A percentile compares a stretch with the other conserved stretches of the same genome.
phyloP scores from a whole-genome alignment of 2,113 vertebrate species.

The Prolemur simus region DNA sequence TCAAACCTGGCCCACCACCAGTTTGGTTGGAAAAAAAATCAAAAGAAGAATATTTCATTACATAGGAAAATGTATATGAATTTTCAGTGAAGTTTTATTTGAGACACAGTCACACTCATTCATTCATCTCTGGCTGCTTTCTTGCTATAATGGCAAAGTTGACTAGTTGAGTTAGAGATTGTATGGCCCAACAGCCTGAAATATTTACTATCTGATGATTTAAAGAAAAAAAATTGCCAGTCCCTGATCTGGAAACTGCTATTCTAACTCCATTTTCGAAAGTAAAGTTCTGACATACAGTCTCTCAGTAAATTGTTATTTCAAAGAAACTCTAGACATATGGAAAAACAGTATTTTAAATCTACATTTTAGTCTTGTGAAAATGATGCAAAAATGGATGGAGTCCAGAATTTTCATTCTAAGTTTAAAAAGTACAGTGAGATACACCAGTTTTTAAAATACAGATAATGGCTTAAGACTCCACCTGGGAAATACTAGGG shows the following conservation, averaged over 20 bases:
- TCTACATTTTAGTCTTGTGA: not conserved
- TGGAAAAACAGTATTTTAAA: not conserved
- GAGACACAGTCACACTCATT: not conserved
- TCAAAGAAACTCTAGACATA: not conserved
- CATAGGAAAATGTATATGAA: not conserved
- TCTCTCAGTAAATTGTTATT: not conserved
- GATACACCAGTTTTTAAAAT: not conserved
- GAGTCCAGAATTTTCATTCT: not conserved
- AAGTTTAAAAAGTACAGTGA: not conserved
- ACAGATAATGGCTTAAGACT: not conserved
- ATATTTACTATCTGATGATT: not conserved
- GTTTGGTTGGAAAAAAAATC: not conserved
- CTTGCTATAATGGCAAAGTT: not conserved
- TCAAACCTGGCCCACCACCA: not conserved
- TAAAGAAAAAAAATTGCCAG: not conserved
- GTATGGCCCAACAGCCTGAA: not conserved
- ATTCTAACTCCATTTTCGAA: not conserved
- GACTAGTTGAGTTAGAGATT: not conserved
- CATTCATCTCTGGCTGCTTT: not conserved
- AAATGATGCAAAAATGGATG: not conserved
- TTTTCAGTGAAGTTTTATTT: constrained; percentile 27
- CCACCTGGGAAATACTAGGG: not conserved
- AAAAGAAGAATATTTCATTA: not conserved
- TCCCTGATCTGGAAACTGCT: not conserved
- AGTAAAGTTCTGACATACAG: not conserved